Conservation (phyloP, 2,797 vertebrate genomes). For the Caiman crocodilus region DNA sequence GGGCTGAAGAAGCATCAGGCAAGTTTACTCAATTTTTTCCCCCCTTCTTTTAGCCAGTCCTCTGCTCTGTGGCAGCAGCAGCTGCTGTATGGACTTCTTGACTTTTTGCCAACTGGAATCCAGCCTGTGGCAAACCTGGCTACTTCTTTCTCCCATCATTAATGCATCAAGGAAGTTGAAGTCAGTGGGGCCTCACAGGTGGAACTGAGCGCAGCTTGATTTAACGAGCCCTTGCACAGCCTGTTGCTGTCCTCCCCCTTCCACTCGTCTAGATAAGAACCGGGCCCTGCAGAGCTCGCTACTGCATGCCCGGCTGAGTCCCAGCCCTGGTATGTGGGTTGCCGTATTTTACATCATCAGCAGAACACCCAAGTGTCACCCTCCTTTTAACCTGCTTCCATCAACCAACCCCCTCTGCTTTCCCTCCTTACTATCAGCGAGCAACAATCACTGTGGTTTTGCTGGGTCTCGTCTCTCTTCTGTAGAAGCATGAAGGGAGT, state of each 20-base stretch:
- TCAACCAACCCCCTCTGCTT: background rate
- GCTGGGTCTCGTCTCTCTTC: background rate
- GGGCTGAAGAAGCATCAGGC: background rate
- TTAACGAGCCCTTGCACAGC: background rate
- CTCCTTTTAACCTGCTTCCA: fast-evolving
- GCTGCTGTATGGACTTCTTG: background rate
- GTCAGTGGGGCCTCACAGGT: background rate
- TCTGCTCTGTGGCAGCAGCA: background rate
- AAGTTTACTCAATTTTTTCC: background rate
- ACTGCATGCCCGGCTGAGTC: background rate
- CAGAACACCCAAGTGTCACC: background rate
- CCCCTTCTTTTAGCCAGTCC: background rate
- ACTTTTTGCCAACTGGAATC: background rate
- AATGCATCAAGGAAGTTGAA: background rate
- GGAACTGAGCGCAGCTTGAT: conserved; percentile 15
- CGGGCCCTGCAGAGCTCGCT: fast-evolving
- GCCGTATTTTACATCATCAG: background rate
- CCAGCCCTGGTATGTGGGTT: background rate
- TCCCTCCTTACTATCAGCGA: background rate
- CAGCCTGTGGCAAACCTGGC: background rate
- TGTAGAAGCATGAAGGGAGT: background rate
- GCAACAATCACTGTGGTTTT: background rate
- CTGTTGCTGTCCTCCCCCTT: background rate
- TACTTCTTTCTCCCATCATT: conserved; percentile 8
- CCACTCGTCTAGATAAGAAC: background rate